A percentile compares a stretch with the other conserved stretches of the same genome.
phyloP scores from a whole-genome alignment of 2,113 vertebrate species.

The Notarius quadriscutis region DNA sequence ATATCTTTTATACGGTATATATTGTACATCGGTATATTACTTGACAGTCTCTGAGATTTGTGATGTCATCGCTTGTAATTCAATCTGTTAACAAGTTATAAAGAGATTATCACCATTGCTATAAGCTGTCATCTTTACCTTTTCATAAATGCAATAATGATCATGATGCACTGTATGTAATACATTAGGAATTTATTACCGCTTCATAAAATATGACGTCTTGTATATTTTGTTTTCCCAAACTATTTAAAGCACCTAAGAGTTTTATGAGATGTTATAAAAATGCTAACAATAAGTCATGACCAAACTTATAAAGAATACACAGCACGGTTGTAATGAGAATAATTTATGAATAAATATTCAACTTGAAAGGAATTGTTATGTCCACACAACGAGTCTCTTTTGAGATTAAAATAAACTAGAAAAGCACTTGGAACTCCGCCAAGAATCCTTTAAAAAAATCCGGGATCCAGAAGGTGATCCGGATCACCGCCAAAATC shows the following conservation, averaged over 20 bases:
- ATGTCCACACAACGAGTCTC: conserved; percentile 77
- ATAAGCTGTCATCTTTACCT: neutral
- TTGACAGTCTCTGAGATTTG: neutral
- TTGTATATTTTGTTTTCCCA: neutral
- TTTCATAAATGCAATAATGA: neutral
- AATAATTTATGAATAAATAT: neutral
- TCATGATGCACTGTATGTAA: neutral
- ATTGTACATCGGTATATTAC: too few species aligned
- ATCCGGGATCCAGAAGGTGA: too few species aligned
- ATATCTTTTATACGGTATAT: too few species aligned
- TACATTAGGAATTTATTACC: neutral
- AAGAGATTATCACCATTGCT: neutral
- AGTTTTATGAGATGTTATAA: neutral
- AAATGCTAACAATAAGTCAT: neutral
- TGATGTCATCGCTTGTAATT: neutral
- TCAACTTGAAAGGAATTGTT: neutral
- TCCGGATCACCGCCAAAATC: too few species aligned
- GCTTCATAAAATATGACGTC: conserved; percentile 39
- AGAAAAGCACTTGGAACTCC: too few species aligned
- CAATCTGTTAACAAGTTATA: neutral
- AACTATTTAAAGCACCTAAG: conserved; percentile 66
- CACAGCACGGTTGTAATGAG: neutral
- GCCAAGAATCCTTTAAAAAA: too few species aligned
- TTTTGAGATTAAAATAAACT: conserved; percentile 81
- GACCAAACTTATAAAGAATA: conserved; percentile 56